These are phyloP conservation scores for Alexandromys fortis DNA, from an alignment of 2,113 vertebrate genomes.

Conservation along the genomic window DNA sequence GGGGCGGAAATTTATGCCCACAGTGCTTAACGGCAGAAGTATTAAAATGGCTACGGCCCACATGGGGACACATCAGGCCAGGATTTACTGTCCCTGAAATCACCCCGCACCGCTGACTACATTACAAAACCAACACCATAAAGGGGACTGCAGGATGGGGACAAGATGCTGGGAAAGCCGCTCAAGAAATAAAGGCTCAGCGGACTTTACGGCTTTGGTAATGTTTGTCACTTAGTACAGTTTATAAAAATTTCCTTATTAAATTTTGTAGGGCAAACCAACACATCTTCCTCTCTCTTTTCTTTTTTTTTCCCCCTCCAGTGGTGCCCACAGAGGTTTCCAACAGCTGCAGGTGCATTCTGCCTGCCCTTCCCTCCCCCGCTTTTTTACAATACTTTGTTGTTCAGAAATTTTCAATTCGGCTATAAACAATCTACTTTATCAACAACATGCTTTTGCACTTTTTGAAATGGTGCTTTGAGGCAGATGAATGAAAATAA, in stretches of 20 bases:
- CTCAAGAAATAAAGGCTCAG: constrained; percentile 57
- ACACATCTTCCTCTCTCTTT: constrained; percentile 62
- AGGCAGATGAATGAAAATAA: constrained; percentile 94
- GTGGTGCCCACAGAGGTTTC: constrained; percentile 83
- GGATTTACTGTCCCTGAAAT: constrained; percentile 66
- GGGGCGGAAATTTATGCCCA: constrained; percentile 14
- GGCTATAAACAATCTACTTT: constrained; percentile 96
- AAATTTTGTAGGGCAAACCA: constrained; percentile 81
- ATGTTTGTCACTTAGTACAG: constrained; percentile 81
- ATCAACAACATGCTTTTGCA: constrained; percentile 99
- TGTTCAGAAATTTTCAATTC: constrained; percentile 91
- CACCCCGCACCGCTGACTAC: background rate
- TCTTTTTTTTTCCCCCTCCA: background rate
- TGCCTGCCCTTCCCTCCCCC: constrained; percentile 82
- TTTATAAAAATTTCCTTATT: constrained; percentile 77
- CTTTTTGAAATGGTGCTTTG: constrained; percentile 94
- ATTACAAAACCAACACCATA: constrained; percentile 58
- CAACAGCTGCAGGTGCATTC: constrained; percentile 85
- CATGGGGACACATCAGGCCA: background rate
- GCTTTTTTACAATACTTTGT: constrained; percentile 90
- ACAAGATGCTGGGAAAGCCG: constrained; percentile 69
- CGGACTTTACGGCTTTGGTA: constrained; percentile 76
- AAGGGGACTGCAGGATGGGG: constrained; percentile 50
- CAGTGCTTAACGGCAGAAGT: background rate
- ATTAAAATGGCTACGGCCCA: constrained; percentile 70